These are phyloP conservation scores for Delphinapterus leucas DNA, from an alignment of 2,113 vertebrate genomes.

Conservation along the genomic window DNA sequence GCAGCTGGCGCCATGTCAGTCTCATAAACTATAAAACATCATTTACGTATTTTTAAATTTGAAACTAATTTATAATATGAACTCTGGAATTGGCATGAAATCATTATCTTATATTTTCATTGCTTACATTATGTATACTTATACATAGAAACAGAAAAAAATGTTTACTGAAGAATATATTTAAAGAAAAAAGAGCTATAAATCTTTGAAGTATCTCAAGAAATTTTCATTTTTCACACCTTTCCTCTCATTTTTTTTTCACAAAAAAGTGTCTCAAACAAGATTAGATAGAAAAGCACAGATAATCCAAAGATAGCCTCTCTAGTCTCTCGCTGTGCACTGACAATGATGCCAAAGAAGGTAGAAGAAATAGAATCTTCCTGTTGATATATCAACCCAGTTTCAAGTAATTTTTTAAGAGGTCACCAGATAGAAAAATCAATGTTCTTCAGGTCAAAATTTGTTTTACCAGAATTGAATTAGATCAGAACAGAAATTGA, in stretches of 20 bases:
- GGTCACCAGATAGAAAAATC: not conserved
- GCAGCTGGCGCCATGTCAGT: no score
- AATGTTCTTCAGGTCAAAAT: slow-evolving; percentile 39
- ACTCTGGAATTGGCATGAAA: not conserved
- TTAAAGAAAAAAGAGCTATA: not conserved
- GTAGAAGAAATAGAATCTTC: slow-evolving; percentile 8
- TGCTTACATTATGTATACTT: not conserved
- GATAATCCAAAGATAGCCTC: slow-evolving; percentile 39
- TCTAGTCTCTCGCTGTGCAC: not conserved
- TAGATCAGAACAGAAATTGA: slow-evolving; percentile 45
- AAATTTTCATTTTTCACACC: slow-evolving; percentile 1
- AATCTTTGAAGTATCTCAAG: not conserved
- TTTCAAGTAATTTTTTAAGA: slow-evolving; percentile 19
- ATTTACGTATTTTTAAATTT: slow-evolving; percentile 28
- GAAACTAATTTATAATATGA: not conserved
- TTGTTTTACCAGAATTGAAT: slow-evolving; percentile 50
- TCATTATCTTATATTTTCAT: not conserved
- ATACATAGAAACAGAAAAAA: not conserved
- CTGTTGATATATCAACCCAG: not conserved
- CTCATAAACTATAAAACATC: not conserved
- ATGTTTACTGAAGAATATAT: not conserved
- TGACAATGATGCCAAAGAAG: not conserved
- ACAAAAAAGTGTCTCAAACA: not conserved
- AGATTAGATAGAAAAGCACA: not conserved
- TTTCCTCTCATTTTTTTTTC: not conserved